Evolutionary conservation across 2,888 invertebrate genomes (phyloP).

Genomic region (Imbricaverruca yamaguchii): DNA sequence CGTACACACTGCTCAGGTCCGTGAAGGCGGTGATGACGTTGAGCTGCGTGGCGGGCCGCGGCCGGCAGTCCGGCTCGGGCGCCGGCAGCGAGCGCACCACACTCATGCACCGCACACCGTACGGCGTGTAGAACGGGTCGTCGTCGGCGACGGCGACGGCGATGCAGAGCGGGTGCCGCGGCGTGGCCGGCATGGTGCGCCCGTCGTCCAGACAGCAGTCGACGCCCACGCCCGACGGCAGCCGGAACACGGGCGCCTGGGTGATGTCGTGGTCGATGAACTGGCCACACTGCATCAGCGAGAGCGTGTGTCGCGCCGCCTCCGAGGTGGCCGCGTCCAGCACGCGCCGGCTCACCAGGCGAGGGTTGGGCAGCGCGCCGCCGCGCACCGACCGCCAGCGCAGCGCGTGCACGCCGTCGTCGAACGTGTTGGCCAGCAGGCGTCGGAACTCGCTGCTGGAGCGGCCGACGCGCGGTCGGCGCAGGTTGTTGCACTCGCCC

Average conservation of each 20-base stretch:
- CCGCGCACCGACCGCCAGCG: constrained; percentile 29
- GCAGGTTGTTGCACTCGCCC: constrained; percentile 14
- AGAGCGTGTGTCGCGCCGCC: constrained; percentile 27
- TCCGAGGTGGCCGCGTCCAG: constrained; percentile 26
- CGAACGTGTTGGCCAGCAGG: background rate
- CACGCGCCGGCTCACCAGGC: constrained; percentile 31
- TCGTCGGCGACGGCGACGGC: constrained; percentile 29
- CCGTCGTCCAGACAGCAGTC: constrained; percentile 26
- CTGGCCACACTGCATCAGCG: constrained; percentile 32
- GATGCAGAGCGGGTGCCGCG: constrained; percentile 30
- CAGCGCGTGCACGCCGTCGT: background rate
- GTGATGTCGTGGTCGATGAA: constrained; percentile 33
- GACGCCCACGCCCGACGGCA: constrained; percentile 29
- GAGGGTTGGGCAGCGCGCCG: constrained; percentile 35
- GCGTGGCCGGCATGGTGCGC: background rate
- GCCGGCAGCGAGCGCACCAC: constrained; percentile 63
- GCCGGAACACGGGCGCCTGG: constrained; percentile 30
- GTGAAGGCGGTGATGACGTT: constrained; percentile 59
- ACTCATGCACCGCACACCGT: constrained; percentile 54
- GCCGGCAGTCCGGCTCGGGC: constrained; percentile 53
- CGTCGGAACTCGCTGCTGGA: background rate
- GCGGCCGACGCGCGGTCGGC: background rate
- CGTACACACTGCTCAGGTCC: constrained; percentile 73
- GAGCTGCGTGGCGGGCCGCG: constrained; percentile 63
- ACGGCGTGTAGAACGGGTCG: constrained; percentile 30